These are phyloP conservation scores for Euschistus heros DNA, from an alignment of 1,140 invertebrate genomes.

Conservation along the genomic window DNA sequence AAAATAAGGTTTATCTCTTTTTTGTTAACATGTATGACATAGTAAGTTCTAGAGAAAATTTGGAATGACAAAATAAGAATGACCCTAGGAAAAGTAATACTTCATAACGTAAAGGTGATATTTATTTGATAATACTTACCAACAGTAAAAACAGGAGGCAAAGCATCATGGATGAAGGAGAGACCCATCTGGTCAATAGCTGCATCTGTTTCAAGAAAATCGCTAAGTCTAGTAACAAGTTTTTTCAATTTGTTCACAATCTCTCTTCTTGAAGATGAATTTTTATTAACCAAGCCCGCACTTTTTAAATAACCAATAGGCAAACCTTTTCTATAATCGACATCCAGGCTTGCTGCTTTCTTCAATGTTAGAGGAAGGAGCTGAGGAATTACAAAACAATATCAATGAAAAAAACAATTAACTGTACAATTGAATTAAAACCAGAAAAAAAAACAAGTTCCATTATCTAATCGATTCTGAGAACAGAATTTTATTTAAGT, in stretches of 20 bases:
- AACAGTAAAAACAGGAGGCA: conserved; percentile 65
- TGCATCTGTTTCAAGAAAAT: conserved; percentile 61
- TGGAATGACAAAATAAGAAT: no score
- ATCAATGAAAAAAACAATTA: no score
- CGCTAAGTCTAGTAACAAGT: conserved; percentile 50
- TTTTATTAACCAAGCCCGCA: conserved; percentile 52
- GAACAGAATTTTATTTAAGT: no score
- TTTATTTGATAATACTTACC: conserved; percentile 32
- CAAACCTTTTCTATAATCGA: conserved; percentile 65
- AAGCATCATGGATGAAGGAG: conserved; percentile 70
- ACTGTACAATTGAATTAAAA: no score
- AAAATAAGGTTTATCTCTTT: no score
- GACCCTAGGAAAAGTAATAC: no score
- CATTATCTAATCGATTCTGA: no score
- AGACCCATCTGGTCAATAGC: conserved; percentile 78
- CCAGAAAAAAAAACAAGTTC: no score
- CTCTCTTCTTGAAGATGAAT: conserved; percentile 33
- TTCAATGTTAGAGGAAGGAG: conserved; percentile 66
- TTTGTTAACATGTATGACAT: no score
- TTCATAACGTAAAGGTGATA: no score
- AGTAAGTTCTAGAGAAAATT: no score
- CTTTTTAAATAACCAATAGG: conserved; percentile 65
- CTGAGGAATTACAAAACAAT: no score
- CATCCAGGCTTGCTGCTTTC: conserved; percentile 54
- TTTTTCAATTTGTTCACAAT: conserved; percentile 49